phyloP scores from a whole-genome alignment of 2,113 vertebrate species.

The Scalopus aquaticus region DNA sequence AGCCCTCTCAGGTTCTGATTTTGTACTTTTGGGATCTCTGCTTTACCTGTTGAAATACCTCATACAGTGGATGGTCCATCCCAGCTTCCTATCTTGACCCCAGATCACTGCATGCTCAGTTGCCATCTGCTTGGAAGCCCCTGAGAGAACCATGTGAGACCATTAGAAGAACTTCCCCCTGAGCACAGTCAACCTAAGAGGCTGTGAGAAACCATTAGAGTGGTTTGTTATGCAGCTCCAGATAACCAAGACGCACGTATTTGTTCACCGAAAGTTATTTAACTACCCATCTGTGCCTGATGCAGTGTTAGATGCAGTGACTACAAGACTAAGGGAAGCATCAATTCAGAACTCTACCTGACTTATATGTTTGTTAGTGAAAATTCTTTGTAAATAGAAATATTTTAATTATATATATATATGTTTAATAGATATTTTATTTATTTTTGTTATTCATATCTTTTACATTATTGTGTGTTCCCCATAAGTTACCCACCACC shows the following conservation, averaged over 20 bases:
- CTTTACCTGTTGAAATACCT: background rate
- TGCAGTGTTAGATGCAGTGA: background rate
- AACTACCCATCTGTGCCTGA: background rate
- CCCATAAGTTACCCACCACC: no score
- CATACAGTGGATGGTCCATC: background rate
- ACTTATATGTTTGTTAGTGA: background rate
- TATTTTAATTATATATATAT: slow-evolving; percentile 21
- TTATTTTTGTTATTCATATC: no score
- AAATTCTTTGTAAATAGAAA: background rate
- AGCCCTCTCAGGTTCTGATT: background rate
- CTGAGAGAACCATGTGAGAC: background rate
- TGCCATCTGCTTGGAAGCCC: background rate
- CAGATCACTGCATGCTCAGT: background rate
- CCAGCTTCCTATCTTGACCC: background rate
- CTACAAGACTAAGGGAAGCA: background rate
- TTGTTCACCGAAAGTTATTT: background rate
- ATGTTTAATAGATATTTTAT: no score
- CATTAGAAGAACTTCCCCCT: background rate
- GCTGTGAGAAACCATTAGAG: background rate
- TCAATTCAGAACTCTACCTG: background rate
- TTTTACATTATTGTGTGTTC: no score
- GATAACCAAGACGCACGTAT: background rate
- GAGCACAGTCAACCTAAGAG: background rate
- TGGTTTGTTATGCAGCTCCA: background rate
- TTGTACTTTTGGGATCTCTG: background rate